Percentiles rank a stretch among this genome's conserved stretches.
phyloP scores from a whole-genome alignment of 92 coral and sea anemone genomes.

The Porites rus region DNA sequence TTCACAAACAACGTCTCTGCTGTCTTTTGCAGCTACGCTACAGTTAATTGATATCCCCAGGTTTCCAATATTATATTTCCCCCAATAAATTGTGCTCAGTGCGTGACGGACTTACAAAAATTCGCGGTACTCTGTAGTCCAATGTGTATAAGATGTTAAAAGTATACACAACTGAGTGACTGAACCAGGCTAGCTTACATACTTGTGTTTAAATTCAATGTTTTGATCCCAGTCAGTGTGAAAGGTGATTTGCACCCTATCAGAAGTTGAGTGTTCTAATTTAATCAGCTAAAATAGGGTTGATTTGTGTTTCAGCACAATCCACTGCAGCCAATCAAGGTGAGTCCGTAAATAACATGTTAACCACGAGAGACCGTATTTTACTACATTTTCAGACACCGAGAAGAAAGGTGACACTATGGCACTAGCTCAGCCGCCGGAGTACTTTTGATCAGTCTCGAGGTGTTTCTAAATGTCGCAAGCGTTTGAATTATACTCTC shows the following conservation, averaged over 20 bases:
- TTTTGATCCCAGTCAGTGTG: not conserved
- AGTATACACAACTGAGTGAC: not conserved
- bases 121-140: not conserved
- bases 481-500: not conserved
- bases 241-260: not conserved
- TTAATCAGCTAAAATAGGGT: not conserved
- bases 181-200: not conserved
- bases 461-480: not conserved
- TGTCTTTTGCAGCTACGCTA: not conserved
- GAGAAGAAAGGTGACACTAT: too few species aligned
- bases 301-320: not conserved
- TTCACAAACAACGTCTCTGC: not conserved
- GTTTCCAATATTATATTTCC: not conserved
- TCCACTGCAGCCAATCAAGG: conserved; percentile 7
- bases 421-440: not conserved
- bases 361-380: not conserved
- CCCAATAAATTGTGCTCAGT: not conserved
- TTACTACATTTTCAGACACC: not conserved
- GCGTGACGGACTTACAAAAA: not conserved
- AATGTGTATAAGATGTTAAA: not conserved
- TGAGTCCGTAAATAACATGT: not conserved
- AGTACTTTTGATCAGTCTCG: not conserved
- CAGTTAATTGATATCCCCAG: not conserved
- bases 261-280: not conserved
- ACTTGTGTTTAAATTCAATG: not conserved